Evolutionary conservation across 2,888 invertebrate species (phyloP).

Genomic region (Drosophila ustulata): DNA sequence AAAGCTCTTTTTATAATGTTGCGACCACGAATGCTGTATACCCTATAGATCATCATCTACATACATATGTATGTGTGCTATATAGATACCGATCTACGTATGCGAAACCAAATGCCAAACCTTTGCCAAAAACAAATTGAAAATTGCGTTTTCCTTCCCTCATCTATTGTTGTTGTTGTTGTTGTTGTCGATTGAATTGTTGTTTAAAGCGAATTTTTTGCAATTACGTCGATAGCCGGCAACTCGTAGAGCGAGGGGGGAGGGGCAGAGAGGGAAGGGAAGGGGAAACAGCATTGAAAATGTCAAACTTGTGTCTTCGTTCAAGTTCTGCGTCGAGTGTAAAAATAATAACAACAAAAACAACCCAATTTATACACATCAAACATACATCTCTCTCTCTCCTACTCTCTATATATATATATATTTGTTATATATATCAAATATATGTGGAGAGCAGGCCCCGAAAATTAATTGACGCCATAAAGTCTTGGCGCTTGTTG

Average conservation of each 20-base stretch:
- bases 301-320: constrained; percentile 62
- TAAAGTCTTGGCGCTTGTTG: constrained; percentile 64
- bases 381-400: neutral
- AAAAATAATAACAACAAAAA: constrained; percentile 25
- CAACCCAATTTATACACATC: constrained; percentile 6
- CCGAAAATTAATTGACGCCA: constrained; percentile 77
- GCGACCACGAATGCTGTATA: constrained; percentile 25
- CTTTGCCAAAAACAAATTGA: constrained; percentile 61
- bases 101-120: constrained; percentile 23
- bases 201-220: constrained; percentile 18
- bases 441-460: constrained; percentile 34
- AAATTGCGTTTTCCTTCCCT: constrained; percentile 39
- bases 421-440: constrained; percentile 10
- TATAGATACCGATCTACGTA: neutral
- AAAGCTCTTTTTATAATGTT: constrained; percentile 63
- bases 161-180: constrained; percentile 11
- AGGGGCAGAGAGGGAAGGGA: neutral
- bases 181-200: constrained; percentile 54
- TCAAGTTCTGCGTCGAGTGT: constrained; percentile 34
- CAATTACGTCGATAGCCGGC: constrained; percentile 18
- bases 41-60: constrained; percentile 18
- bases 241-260: neutral
- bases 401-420: constrained; percentile 16
- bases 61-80: neutral
- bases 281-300: constrained; percentile 32